Evolutionary conservation across 1,140 invertebrate genomes (phyloP).

Genomic region (Drosophila tristis): DNA sequence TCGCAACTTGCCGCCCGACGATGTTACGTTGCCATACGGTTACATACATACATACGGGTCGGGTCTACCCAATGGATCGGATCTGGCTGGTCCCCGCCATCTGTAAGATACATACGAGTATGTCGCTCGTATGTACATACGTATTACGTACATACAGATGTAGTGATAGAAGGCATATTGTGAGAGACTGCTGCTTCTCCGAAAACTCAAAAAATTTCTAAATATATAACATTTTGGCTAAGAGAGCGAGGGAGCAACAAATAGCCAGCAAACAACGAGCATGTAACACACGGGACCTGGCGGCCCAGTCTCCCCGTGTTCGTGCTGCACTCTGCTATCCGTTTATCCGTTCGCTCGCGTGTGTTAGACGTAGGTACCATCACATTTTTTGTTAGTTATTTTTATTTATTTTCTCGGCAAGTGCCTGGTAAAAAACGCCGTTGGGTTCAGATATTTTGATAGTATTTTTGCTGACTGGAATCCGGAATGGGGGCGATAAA

Average conservation of each 20-base stretch:
- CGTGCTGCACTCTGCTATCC: slow-evolving; percentile 77
- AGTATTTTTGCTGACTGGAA: slow-evolving; percentile 6
- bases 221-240: slow-evolving; percentile 66
- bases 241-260: slow-evolving; percentile 41
- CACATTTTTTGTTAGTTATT: slow-evolving; percentile 31
- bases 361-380: slow-evolving; percentile 68
- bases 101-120: background rate
- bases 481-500: background rate
- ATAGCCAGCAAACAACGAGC: slow-evolving; percentile 40
- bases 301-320: slow-evolving; percentile 75
- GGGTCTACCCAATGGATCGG: no score
- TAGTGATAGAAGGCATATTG: slow-evolving; percentile 3
- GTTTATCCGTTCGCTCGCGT: slow-evolving; percentile 67
- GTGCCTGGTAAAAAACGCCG: slow-evolving; percentile 10
- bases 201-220: slow-evolving; percentile 46
- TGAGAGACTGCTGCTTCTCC: slow-evolving; percentile 33
- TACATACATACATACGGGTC: no score
- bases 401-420: slow-evolving; percentile 26
- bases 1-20: no score
- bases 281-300: slow-evolving; percentile 68
- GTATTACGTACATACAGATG: slow-evolving; percentile 5
- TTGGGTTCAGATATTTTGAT: background rate
- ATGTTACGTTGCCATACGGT: no score
- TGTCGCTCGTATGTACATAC: background rate
- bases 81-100: no score